phyloP scores from a whole-genome alignment of 2,797 vertebrate genomes.

The Phalanger gymnotis region DNA sequence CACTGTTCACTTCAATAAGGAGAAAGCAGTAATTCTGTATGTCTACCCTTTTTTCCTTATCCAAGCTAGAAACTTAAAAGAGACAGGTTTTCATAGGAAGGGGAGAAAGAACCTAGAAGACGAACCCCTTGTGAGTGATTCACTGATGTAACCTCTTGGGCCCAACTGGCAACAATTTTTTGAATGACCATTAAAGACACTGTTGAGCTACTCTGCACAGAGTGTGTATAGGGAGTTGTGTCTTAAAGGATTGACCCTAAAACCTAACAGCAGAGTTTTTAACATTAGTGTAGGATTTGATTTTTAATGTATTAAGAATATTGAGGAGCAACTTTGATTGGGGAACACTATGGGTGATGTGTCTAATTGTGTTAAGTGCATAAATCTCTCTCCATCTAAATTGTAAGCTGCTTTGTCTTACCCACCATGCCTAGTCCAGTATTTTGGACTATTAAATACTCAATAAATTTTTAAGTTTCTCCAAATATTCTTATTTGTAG shows the following conservation, averaged over 20 bases:
- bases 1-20: not conserved
- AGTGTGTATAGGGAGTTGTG: not conserved
- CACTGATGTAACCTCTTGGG: not conserved
- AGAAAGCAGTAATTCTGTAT: not conserved
- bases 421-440: not conserved
- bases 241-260: not conserved
- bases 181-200: not conserved
- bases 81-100: not conserved
- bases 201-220: too few relatives aligned
- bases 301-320: not conserved
- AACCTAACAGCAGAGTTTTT: not conserved
- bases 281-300: not conserved
- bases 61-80: too few relatives aligned
- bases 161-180: not conserved
- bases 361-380: not conserved
- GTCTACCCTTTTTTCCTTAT: not conserved
- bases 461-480: not conserved
- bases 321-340: not conserved
- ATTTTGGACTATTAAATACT: not conserved
- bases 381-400: not conserved
- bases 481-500: too few relatives aligned
- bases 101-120: not conserved
- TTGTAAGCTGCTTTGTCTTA: not conserved
- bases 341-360: too few relatives aligned
- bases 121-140: not conserved